These are phyloP conservation scores for Cottoperca gobio DNA, from an alignment of 2,797 vertebrate genomes.

Conservation along the genomic window DNA sequence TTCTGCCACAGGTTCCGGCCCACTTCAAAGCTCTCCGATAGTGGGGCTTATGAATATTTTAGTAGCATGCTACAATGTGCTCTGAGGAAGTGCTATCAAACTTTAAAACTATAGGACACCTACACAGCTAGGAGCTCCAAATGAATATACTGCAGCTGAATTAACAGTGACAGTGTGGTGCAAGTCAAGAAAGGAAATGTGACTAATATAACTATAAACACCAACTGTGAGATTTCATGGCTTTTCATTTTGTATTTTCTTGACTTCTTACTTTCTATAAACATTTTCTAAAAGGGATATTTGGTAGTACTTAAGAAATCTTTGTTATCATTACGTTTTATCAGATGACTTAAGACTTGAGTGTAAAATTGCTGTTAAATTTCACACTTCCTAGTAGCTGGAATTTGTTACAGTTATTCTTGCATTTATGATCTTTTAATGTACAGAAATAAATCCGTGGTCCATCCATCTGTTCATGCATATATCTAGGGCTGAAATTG, in stretches of 20 bases:
- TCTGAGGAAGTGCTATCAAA: constrained; percentile 49
- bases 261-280: neutral
- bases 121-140: constrained; percentile 4
- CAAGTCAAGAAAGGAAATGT: constrained; percentile 20
- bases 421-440: constrained; percentile 14
- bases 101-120: constrained; percentile 54
- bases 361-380: neutral
- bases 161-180: constrained; percentile 15
- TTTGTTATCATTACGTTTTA: neutral
- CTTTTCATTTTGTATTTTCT: constrained; percentile 2
- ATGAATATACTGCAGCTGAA: constrained; percentile 30
- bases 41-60: constrained; percentile 61
- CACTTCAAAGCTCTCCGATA: constrained; percentile 64
- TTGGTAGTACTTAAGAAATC: neutral
- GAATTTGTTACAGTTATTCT: neutral
- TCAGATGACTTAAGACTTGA: neutral
- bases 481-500: neutral
- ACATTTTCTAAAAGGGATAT: neutral
- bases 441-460: constrained; percentile 7
- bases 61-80: constrained; percentile 53
- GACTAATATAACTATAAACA: constrained; percentile 17
- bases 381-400: neutral
- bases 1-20: constrained; percentile 50
- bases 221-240: neutral
- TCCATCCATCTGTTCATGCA: constrained; percentile 5